phyloP scores from a whole-genome alignment of 2,113 vertebrate genomes.

The Gallinago paraguaiae region DNA sequence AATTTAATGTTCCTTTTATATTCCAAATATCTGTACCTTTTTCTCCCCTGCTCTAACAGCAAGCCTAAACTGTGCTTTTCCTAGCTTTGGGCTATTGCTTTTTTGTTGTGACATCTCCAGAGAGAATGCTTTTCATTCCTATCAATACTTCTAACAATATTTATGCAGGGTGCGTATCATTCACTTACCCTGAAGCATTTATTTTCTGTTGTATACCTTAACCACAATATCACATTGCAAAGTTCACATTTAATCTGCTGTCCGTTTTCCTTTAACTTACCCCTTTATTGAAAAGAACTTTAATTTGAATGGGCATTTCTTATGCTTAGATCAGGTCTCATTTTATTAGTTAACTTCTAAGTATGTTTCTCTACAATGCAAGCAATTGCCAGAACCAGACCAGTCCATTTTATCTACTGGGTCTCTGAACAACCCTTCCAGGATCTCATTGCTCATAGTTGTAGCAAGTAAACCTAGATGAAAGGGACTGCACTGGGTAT shows the following conservation, averaged over 20 bases:
- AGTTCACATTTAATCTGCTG: neutral
- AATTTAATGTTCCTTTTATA: neutral
- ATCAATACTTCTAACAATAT: neutral
- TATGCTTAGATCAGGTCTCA: neutral
- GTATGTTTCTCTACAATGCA: neutral
- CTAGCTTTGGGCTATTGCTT: conserved; percentile 25
- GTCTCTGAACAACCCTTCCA: conserved; percentile 1
- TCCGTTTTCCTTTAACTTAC: neutral
- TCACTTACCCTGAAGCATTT: neutral
- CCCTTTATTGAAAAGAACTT: neutral
- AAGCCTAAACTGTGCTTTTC: neutral
- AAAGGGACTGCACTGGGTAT: neutral
- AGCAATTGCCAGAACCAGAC: neutral
- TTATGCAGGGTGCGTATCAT: neutral
- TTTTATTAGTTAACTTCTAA: neutral
- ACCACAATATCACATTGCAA: neutral
- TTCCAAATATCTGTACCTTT: neutral
- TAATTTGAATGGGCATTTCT: neutral
- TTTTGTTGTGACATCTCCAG: conserved; percentile 15
- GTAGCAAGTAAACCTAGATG: neutral
- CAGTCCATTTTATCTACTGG: neutral
- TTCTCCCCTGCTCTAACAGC: neutral
- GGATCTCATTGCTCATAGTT: neutral
- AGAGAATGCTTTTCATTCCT: conserved; percentile 32
- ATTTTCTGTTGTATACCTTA: neutral